Evolutionary conservation across 2,797 vertebrate genomes (phyloP), one percentile per base, ranked within the genome.

Genomic region (Pygocentrus nattereri): DNA sequence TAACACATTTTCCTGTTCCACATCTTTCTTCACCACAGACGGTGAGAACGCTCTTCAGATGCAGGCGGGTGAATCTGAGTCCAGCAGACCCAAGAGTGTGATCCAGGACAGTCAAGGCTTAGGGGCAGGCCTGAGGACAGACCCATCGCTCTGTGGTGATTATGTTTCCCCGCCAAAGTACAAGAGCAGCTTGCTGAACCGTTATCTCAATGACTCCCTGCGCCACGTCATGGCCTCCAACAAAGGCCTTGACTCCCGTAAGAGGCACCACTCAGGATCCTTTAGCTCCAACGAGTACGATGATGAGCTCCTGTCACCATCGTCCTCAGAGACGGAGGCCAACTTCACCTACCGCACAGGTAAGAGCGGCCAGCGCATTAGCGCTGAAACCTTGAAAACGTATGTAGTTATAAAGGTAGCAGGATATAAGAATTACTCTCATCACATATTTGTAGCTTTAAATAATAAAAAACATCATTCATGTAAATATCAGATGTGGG

Each of bases 231-330:
- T 99, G 97, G 96, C 95, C 89, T 96, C 96, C 85, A 96, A 96
- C 80, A 95, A 94, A 82, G 95, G 97, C 92, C 95, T 97, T 93
- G 97, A 97, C 81, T 96, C 96, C 23, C 96, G 98, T 88, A 97
- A 96, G 91, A 96, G 98, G 90, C 98, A 98, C 94, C 97, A 99
- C 93, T 99, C 98, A 0, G 98, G 97, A 83, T 99, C 98, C 71
- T 99, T 99, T 95, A 99, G 98, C 92, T 99, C 97, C 92, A 99
- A 99, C 64, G 98, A 99, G 94, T 99, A 98, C 85, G 98, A 99
- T 70, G 98, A 99, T 62, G 98, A 99, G 82, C 89, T 99, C 85
- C 97, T 99, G 83, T 99, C 98, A 49, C 97, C 98, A 0, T 98
- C 97, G 2, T 98, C 96, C 56, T 98, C 98, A 1, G 98, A 99